Evolutionary conservation across 2,888 invertebrate genomes (phyloP), one percentile per base, ranked within the genome.

Genomic region (Caenorhabditis doughertyi): DNA sequence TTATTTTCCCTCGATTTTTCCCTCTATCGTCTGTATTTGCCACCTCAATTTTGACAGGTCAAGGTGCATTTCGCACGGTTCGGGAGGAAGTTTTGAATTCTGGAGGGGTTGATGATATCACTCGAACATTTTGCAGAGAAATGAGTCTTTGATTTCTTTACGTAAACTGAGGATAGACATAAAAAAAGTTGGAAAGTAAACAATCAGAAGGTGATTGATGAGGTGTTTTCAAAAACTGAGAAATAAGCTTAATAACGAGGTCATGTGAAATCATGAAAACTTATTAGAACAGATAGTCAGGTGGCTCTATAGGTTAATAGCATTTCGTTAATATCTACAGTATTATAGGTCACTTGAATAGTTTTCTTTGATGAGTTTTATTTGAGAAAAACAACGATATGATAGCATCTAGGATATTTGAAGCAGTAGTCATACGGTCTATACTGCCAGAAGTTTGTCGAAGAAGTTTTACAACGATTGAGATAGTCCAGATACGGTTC

Each of bases 1-100:
- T 23, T 9, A 4, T 55, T 32, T 23, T 51, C 32, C 7, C 35
- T 18, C 18, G 44, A 32, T 32, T 35, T 35, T n/a, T n/a, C n/a
- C n/a, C n/a, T n/a, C n/a, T n/a, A n/a, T n/a, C 11, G 29, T 56
- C 29, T 51, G 51, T 51, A 42, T 42, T 42, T 42, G 60, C 55
- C 21, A 13, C 39, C 39, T 39, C 56, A 18, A 18, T 44, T 62
- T 64, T 64, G 64, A 64, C 64, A 64, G 64, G 64, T 64, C 64
- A 64, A 64, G 25, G 42, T 44, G 60, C 60, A 60, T 60, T 60
- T 60, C 42, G 16, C 60, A 60, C 60, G 60, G 42, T 44, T 60
- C n/a, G 42, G 16, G 2, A 39, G 21, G 27, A 42, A 25, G 13
- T 3, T 42, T 18, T 58, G 42, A 13, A 21, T 13, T 3, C 21